Conservation (phyloP, 1,140 invertebrate species). For the Gryon sp. region DNA sequence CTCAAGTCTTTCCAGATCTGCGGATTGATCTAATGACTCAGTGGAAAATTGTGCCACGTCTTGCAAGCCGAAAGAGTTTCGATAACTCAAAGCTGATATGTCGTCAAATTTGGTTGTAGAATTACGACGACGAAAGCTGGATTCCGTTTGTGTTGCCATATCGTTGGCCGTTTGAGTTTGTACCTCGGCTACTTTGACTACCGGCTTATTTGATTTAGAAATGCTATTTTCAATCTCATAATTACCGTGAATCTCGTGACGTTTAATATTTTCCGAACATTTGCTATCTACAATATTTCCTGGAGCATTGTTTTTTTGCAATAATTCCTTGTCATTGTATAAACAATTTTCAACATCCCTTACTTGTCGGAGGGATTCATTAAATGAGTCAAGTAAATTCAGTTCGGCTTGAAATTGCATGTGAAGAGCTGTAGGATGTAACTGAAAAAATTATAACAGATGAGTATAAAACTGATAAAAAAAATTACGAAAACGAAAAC, state of each 20-base stretch:
- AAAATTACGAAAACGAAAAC: too few relatives aligned
- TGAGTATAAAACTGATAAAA: neutral
- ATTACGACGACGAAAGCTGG: slow-evolving; percentile 55
- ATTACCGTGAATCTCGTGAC: slow-evolving; percentile 13
- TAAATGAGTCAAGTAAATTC: slow-evolving; percentile 75
- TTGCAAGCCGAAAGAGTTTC: slow-evolving; percentile 31
- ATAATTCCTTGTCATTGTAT: slow-evolving; percentile 68
- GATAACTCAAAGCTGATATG: slow-evolving; percentile 62
- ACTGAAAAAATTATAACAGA: slow-evolving; percentile 43
- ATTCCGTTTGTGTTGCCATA: slow-evolving; percentile 77
- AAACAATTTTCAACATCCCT: slow-evolving; percentile 74
- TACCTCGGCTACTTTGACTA: slow-evolving; percentile 73
- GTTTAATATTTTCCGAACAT: slow-evolving; percentile 50
- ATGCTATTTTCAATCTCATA: slow-evolving; percentile 35
- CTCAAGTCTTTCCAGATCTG: slow-evolving; percentile 73
- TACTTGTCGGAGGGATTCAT: slow-evolving; percentile 73
- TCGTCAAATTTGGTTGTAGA: slow-evolving; percentile 61
- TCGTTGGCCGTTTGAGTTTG: slow-evolving; percentile 78
- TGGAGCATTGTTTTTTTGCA: slow-evolving; percentile 52
- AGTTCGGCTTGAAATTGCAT: slow-evolving; percentile 78
- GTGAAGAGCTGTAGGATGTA: slow-evolving; percentile 75
- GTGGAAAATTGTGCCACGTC: slow-evolving; percentile 68
- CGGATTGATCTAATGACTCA: slow-evolving; percentile 70
- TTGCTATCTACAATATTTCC: slow-evolving; percentile 22
- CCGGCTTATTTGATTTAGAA: slow-evolving; percentile 51